Percentiles rank a stretch among this genome's conserved stretches.
phyloP scores from a whole-genome alignment of 2,113 vertebrate genomes.

The Tyto alba region DNA sequence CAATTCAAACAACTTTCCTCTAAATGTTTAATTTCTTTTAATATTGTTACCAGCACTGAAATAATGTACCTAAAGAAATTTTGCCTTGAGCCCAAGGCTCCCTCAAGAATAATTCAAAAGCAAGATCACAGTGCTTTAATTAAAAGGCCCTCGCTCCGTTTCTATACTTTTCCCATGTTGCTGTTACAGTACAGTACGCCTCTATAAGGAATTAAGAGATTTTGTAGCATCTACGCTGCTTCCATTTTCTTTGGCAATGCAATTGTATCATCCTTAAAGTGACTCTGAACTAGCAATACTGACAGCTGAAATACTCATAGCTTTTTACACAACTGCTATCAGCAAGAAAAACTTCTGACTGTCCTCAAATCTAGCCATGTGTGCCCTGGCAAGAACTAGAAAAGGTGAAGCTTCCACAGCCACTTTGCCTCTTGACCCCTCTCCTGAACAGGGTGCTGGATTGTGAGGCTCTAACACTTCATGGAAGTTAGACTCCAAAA shows the following conservation, averaged over 20 bases:
- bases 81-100: constrained; percentile 21
- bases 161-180: constrained; percentile 16
- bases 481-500: not conserved
- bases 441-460: not conserved
- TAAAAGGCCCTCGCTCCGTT: not conserved
- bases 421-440: not conserved
- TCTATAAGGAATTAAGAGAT: not conserved
- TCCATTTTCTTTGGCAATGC: not conserved
- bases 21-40: constrained; percentile 25
- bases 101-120: constrained; percentile 56
- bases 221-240: not conserved
- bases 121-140: constrained; percentile 38
- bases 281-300: not conserved
- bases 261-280: not conserved
- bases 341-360: not conserved
- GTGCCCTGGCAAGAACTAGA: not conserved
- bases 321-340: not conserved
- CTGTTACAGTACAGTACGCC: not conserved
- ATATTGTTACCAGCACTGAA: not conserved
- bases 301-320: not conserved
- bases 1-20: not conserved
- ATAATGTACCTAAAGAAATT: constrained; percentile 26
- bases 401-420: not conserved
- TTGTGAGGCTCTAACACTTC: not conserved
- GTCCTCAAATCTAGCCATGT: not conserved